Evolutionary conservation across 2,888 invertebrate genomes (phyloP).

Genomic region (Gryllus longicercus): DNA sequence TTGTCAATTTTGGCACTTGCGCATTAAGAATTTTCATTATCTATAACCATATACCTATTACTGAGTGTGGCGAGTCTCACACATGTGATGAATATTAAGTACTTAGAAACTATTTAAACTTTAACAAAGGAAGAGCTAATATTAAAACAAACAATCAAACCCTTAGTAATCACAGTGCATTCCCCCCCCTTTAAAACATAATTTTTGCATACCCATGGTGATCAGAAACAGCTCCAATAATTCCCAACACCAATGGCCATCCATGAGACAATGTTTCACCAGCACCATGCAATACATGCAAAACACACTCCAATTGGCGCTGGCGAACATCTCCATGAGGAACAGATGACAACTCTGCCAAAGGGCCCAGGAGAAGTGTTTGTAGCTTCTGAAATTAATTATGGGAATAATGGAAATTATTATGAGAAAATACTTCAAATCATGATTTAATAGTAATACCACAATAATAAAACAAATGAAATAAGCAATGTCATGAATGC

Average conservation of each 20-base stretch:
- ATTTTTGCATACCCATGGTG: conserved; percentile 71
- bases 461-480: not conserved
- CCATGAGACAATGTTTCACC: conserved; percentile 91
- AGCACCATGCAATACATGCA: conserved; percentile 86
- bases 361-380: conserved; percentile 78
- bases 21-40: too few relatives aligned
- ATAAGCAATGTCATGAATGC: too few relatives aligned
- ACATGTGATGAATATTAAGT: too few relatives aligned
- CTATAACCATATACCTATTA: too few relatives aligned
- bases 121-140: too few relatives aligned
- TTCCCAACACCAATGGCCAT: conserved; percentile 91
- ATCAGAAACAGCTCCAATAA: conserved; percentile 91
- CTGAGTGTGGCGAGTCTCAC: too few relatives aligned
- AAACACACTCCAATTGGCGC: conserved; percentile 89
- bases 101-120: too few relatives aligned
- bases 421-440: not conserved
- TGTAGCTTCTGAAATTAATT: conserved; percentile 63
- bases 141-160: not conserved
- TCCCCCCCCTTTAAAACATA: not conserved
- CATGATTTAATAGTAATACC: not conserved
- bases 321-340: conserved; percentile 91
- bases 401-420: not conserved
- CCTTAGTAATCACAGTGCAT: not conserved
- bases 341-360: conserved; percentile 87
- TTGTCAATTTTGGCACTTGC: too few relatives aligned